Conservation (phyloP, 53 echinoderm and acorn worm genomes). For the Pentamera pediparva region DNA sequence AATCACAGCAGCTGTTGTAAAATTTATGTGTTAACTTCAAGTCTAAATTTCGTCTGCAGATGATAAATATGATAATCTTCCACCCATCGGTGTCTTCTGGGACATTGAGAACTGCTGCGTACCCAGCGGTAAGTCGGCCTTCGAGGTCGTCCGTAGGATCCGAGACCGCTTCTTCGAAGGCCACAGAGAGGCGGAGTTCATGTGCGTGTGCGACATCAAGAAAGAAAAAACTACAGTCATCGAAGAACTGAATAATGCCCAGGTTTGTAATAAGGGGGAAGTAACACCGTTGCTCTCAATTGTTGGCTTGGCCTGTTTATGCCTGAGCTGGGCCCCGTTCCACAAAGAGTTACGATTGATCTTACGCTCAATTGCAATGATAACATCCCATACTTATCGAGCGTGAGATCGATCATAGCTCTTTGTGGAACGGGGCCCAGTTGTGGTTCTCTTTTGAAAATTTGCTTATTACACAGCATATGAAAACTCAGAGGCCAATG, state of each 20-base stretch:
- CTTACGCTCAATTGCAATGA: no score
- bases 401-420: no score
- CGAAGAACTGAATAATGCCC: slow-evolving; percentile 97
- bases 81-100: slow-evolving; percentile 98
- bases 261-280: slow-evolving; percentile 40
- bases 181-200: slow-evolving; percentile 93
- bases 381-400: no score
- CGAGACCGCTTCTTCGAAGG: slow-evolving; percentile 77
- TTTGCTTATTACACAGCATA: background rate
- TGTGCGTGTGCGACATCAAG: slow-evolving; percentile 98
- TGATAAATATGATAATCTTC: slow-evolving; percentile 41
- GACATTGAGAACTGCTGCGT: slow-evolving; percentile 99
- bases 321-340: background rate
- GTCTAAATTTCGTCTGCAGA: no score
- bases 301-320: no score
- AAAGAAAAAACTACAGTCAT: slow-evolving; percentile 78
- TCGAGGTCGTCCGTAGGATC: slow-evolving; percentile 78
- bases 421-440: no score
- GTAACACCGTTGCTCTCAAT: background rate
- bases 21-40: no score
- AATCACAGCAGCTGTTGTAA: no score
- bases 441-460: no score
- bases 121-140: slow-evolving; percentile 81
- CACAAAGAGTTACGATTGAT: no score
- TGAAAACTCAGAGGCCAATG: no score